These are phyloP conservation scores for Spea multiplicata DNA, from an alignment of 2,113 vertebrate species.

Conservation along the genomic window DNA sequence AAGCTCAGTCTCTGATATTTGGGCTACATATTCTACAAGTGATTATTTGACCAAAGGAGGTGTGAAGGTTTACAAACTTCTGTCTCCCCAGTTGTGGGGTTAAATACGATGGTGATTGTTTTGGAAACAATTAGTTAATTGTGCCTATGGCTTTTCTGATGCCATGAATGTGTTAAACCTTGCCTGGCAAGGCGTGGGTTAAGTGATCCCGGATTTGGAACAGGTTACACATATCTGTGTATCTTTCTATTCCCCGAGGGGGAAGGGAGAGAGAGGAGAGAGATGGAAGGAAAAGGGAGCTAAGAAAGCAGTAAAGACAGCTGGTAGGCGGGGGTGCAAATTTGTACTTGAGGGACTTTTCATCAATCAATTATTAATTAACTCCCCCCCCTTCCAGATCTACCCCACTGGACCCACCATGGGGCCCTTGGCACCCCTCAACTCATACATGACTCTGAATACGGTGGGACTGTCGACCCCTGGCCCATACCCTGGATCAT, in stretches of 20 bases:
- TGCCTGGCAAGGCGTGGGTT: background rate
- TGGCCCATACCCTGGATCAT: conserved; percentile 60
- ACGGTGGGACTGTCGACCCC: conserved; percentile 68
- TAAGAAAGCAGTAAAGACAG: background rate
- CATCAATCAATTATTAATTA: background rate
- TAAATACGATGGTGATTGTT: background rate
- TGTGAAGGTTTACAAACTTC: no score
- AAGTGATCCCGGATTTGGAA: conserved; percentile 5
- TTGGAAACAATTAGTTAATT: background rate
- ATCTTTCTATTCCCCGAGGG: conserved; percentile 1
- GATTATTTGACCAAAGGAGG: background rate
- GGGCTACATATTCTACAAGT: no score
- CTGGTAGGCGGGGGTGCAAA: background rate
- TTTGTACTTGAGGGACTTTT: background rate
- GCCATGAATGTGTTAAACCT: background rate
- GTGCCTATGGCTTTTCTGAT: background rate
- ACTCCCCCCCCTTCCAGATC: background rate
- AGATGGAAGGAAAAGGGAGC: background rate
- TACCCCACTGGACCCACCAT: conserved; percentile 75
- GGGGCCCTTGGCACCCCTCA: conserved; percentile 70
- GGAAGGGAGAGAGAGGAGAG: background rate
- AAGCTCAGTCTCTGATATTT: no score
- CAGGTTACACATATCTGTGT: conserved; percentile 3
- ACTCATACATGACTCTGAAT: conserved; percentile 82
- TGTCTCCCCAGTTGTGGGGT: no score